Evolutionary conservation across 2,888 invertebrate species (phyloP).

Genomic region (Escarpia spicata): DNA sequence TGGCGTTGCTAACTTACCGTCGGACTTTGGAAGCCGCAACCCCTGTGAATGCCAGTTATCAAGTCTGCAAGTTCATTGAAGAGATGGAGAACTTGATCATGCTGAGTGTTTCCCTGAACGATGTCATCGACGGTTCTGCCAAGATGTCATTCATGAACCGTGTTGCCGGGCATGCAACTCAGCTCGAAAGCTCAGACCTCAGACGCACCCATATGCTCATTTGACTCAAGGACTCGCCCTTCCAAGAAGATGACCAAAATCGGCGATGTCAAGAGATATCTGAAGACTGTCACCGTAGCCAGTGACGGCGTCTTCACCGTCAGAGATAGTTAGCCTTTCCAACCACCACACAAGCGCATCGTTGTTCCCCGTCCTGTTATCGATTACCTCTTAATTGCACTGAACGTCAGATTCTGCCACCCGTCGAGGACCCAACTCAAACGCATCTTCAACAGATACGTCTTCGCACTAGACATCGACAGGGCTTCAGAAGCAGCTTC

Average conservation of each 20-base stretch:
- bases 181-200: neutral
- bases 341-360: neutral
- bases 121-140: neutral
- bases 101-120: neutral
- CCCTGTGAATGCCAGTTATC: neutral
- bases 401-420: neutral
- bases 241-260: slow-evolving; percentile 1
- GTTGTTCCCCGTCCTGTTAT: neutral
- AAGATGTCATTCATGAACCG: neutral
- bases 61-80: slow-evolving; percentile 5
- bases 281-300: neutral
- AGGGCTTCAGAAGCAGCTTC: too few relatives aligned
- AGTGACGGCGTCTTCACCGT: neutral
- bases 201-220: neutral
- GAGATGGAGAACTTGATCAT: neutral
- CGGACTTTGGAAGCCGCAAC: slow-evolving; percentile 17
- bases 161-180: neutral
- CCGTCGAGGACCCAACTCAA: too few relatives aligned
- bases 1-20: slow-evolving; percentile 8
- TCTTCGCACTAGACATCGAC: too few relatives aligned
- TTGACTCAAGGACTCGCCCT: slow-evolving; percentile 8
- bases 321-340: neutral
- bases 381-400: neutral
- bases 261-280: slow-evolving; percentile 17
- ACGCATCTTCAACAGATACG: too few relatives aligned